These are phyloP conservation scores for Xylota sylvarum DNA, from an alignment of 2,888 invertebrate genomes.

Conservation along the genomic window DNA sequence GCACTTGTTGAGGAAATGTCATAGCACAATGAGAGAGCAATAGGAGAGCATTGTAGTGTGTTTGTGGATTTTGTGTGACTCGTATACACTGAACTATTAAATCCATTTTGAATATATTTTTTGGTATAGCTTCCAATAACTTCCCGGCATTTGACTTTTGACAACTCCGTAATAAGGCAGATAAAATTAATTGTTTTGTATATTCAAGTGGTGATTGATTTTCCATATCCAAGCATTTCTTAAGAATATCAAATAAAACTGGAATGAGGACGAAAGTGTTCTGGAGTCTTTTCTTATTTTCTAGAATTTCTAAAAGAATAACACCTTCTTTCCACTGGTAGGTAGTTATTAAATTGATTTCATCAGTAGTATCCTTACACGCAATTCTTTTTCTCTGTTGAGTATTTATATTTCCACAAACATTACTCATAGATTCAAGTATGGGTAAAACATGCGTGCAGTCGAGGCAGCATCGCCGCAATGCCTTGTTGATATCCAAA, in stretches of 20 bases:
- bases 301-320: constrained; percentile 92
- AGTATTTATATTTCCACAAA: constrained; percentile 16
- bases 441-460: constrained; percentile 87
- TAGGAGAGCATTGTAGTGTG: constrained; percentile 96
- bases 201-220: constrained; percentile 94
- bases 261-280: constrained; percentile 89
- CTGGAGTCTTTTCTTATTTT: constrained; percentile 92
- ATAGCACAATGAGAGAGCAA: constrained; percentile 92
- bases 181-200: constrained; percentile 93
- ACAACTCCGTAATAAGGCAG: constrained; percentile 90
- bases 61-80: constrained; percentile 96
- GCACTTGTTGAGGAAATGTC: constrained; percentile 92
- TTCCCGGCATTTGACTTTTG: constrained; percentile 86
- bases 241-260: constrained; percentile 91
- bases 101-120: constrained; percentile 84
- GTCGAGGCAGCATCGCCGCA: constrained; percentile 89
- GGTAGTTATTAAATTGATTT: constrained; percentile 86
- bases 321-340: constrained; percentile 92
- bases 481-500: constrained; percentile 87
- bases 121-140: constrained; percentile 84
- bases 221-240: constrained; percentile 92
- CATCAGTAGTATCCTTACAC: constrained; percentile 1
- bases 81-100: constrained; percentile 93
- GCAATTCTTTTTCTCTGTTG: constrained; percentile 10
- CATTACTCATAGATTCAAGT: constrained; percentile 86